Evolutionary conservation across 2,113 vertebrate genomes (phyloP).

Genomic region (Hemicordylus capensis): DNA sequence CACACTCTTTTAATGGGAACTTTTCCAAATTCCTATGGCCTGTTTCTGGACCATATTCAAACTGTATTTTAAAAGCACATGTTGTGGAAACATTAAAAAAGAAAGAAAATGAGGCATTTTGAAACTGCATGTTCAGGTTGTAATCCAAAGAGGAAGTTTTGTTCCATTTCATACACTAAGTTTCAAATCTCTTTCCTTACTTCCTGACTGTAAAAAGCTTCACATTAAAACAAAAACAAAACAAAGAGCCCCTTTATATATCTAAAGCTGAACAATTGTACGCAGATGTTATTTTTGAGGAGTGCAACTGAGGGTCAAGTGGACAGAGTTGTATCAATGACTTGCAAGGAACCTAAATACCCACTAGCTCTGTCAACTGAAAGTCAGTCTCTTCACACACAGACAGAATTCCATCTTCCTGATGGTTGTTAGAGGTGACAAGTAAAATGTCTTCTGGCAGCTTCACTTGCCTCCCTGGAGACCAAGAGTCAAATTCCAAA

Average conservation of each 20-base stretch:
- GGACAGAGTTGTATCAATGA: slow-evolving; percentile 31
- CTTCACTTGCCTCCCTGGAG: slow-evolving; percentile 53
- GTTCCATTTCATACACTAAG: slow-evolving; percentile 27
- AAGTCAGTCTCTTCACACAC: slow-evolving; percentile 12
- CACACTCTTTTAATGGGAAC: not conserved
- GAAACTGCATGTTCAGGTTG: not conserved
- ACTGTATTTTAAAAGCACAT: not conserved
- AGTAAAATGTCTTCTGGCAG: slow-evolving; percentile 63
- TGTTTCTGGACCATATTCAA: not conserved
- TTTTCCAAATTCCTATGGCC: not conserved
- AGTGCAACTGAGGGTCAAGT: slow-evolving; percentile 7
- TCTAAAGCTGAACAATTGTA: not conserved
- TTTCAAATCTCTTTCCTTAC: slow-evolving; percentile 27
- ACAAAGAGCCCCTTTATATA: not conserved
- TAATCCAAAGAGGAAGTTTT: not conserved
- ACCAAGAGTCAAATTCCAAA: slow-evolving; percentile 66
- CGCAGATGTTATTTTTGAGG: slow-evolving; percentile 1
- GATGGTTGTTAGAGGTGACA: slow-evolving; percentile 63
- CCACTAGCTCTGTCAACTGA: slow-evolving; percentile 36
- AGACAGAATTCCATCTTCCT: slow-evolving; percentile 49
- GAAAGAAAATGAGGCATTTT: not conserved
- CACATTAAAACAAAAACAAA: not conserved
- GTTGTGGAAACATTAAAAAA: not conserved
- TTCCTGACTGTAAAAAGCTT: not conserved
- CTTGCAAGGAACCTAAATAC: slow-evolving; percentile 32